phyloP scores from a whole-genome alignment of 1,140 invertebrate genomes.

The Bombus cullumanus region DNA sequence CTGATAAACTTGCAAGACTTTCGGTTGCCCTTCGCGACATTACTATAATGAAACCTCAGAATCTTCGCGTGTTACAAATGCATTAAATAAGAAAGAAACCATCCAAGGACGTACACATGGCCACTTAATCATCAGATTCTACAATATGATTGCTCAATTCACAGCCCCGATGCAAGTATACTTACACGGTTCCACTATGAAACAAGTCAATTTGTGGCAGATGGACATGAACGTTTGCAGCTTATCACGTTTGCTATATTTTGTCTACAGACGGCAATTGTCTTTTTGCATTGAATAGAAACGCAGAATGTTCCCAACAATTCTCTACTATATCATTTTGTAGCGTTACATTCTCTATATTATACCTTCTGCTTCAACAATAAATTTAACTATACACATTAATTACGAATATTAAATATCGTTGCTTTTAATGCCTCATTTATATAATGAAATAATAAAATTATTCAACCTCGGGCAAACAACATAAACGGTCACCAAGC shows the following conservation, averaged over 20 bases:
- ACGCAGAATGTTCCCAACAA: too few species aligned
- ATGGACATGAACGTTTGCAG: not conserved
- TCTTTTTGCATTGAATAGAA: too few species aligned
- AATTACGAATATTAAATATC: too few species aligned
- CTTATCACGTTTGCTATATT: too few species aligned
- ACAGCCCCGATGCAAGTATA: not conserved
- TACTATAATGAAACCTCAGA: conserved; percentile 43
- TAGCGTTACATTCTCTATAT: too few species aligned
- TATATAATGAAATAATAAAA: too few species aligned
- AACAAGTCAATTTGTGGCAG: not conserved
- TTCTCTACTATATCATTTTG: too few species aligned
- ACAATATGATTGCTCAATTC: not conserved
- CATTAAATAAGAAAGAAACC: not conserved
- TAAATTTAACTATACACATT: too few species aligned
- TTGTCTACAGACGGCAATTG: not conserved
- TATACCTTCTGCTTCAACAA: too few species aligned
- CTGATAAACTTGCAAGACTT: conserved; percentile 66
- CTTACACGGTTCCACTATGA: not conserved
- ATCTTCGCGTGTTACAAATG: not conserved
- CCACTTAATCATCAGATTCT: not conserved
- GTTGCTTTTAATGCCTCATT: too few species aligned
- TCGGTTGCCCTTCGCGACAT: conserved; percentile 39
- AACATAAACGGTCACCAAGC: not conserved
- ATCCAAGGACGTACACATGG: too few species aligned
- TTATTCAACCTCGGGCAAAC: not conserved